Percentiles rank a stretch among this genome's conserved stretches.
These are phyloP conservation scores for Drosophila navojoa DNA, from an alignment of 1,140 invertebrate species.

Conservation along the genomic window DNA sequence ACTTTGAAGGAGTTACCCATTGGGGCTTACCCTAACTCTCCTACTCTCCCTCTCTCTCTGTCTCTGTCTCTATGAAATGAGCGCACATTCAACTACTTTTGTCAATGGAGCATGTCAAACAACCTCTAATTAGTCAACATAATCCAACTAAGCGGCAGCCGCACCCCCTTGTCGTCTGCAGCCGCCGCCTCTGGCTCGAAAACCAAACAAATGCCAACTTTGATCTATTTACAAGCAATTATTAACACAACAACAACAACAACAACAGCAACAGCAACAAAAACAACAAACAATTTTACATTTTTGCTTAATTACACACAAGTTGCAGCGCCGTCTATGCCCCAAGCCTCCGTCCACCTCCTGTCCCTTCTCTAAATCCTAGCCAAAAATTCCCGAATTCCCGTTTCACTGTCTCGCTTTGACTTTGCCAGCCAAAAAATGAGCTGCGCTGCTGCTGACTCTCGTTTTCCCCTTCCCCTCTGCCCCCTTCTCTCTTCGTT, in stretches of 20 bases:
- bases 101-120: conserved; percentile 55
- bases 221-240: conserved; percentile 79
- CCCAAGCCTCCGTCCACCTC: background rate
- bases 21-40: too few relatives aligned
- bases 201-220: conserved; percentile 71
- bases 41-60: too few relatives aligned
- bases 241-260: conserved; percentile 57
- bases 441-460: conserved; percentile 52
- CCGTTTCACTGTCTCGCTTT: conserved; percentile 27
- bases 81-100: conserved; percentile 10
- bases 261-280: conserved; percentile 7
- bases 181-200: conserved; percentile 10
- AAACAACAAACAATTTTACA: conserved; percentile 67
- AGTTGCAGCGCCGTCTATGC: conserved; percentile 13
- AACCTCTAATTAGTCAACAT: conserved; percentile 72
- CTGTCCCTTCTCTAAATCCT: background rate
- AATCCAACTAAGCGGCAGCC: conserved; percentile 50
- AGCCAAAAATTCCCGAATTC: conserved; percentile 17
- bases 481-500: background rate
- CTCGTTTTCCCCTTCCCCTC: background rate
- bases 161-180: background rate
- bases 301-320: conserved; percentile 78
- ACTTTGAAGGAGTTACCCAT: too few relatives aligned
- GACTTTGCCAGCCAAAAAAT: conserved; percentile 65
- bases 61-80: too few relatives aligned